A percentile compares a stretch with the other conserved stretches of the same genome.
These are phyloP conservation scores for Pterocles orientalis DNA, from an alignment of 2,113 vertebrate species.

Conservation along the genomic window DNA sequence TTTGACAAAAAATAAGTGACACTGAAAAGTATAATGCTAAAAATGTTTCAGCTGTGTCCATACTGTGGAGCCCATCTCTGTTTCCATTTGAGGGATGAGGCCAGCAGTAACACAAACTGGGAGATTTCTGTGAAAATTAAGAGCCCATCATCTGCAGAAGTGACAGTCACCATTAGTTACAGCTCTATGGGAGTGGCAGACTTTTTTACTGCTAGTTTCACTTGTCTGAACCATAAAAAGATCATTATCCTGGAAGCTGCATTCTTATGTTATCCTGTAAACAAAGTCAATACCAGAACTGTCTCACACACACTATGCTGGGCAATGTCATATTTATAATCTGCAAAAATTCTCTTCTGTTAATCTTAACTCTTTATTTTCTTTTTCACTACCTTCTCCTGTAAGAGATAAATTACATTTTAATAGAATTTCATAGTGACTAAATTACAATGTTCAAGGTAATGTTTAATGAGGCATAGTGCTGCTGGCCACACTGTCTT, in stretches of 20 bases:
- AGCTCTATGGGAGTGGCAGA: neutral
- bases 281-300: neutral
- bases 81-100: accelerated
- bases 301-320: neutral
- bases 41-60: neutral
- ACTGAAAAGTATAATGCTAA: accelerated
- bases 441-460: constrained; percentile 14
- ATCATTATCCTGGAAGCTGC: neutral
- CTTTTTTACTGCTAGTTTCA: neutral
- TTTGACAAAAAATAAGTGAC: neutral
- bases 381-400: neutral
- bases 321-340: neutral
- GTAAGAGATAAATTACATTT: neutral
- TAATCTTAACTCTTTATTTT: neutral
- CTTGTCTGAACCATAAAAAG: neutral
- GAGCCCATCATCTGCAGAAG: neutral
- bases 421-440: constrained; percentile 16
- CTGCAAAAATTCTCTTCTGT: neutral
- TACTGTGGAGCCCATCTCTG: neutral
- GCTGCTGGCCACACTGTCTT: neutral
- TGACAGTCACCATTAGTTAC: neutral
- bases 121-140: neutral
- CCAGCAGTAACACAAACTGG: neutral
- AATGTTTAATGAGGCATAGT: constrained; percentile 10
- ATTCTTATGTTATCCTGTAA: neutral